Percentiles rank a stretch among this genome's conserved stretches.
These are phyloP conservation scores for Desmophyllum pertusum DNA, from an alignment of 92 coral and sea anemone genomes.

Conservation along the genomic window DNA sequence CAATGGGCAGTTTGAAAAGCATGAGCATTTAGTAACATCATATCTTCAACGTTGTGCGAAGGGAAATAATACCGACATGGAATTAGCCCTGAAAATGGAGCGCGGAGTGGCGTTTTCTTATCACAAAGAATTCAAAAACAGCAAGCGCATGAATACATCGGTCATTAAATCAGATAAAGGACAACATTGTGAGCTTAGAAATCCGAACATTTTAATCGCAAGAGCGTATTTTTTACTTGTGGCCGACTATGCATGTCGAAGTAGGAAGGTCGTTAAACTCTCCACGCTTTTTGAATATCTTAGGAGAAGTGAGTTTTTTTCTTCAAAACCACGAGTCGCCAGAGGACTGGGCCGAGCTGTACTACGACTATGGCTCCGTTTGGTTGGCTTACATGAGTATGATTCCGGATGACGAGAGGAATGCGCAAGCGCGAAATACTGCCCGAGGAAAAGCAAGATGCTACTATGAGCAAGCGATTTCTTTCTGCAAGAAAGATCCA, in stretches of 20 bases:
- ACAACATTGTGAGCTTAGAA: not conserved
- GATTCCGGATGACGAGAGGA: constrained; percentile 6
- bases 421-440: constrained; percentile 1
- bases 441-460: not conserved
- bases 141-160: constrained; percentile 4
- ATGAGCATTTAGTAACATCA: not conserved
- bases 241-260: not conserved
- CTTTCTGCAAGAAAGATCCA: not conserved
- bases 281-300: not conserved
- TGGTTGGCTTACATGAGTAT: constrained; percentile 3
- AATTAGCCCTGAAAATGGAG: constrained; percentile 4
- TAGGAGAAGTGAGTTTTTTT: not conserved
- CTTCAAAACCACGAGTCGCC: constrained; percentile 21
- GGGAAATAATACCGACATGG: constrained; percentile 9
- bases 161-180: not conserved
- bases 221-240: constrained; percentile 3
- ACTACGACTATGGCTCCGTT: constrained; percentile 27
- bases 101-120: constrained; percentile 26
- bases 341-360: constrained; percentile 19
- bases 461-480: constrained; percentile 10
- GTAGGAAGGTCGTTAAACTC: not conserved
- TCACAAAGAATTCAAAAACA: not conserved
- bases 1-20: constrained; percentile 23
- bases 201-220: constrained; percentile 11
- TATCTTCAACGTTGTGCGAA: not conserved